Conservation (phyloP, 1,140 invertebrate species). For the Ladona fulva region DNA sequence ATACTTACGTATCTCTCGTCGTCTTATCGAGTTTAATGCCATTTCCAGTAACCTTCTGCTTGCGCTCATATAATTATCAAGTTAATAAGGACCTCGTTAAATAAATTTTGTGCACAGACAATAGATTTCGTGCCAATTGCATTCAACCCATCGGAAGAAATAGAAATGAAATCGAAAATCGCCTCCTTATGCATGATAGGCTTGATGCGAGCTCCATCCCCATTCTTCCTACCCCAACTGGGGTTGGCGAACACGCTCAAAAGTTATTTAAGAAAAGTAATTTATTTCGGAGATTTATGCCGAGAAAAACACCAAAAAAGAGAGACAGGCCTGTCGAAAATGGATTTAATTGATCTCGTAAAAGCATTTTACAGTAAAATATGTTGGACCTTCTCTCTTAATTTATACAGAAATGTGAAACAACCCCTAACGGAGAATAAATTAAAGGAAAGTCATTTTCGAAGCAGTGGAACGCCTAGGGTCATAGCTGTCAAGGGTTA, state of each 20-base stretch:
- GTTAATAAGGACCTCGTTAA: no score
- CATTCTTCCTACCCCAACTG: no score
- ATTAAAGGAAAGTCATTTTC: background rate
- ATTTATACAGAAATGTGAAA: conserved; percentile 3
- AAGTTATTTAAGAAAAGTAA: background rate
- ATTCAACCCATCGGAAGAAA: no score
- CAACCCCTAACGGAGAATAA: background rate
- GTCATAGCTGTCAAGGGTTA: background rate
- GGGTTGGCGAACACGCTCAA: background rate
- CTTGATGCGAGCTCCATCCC: no score
- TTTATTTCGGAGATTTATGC: background rate
- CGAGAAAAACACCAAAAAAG: background rate
- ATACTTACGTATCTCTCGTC: no score
- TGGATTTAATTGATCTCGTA: conserved; percentile 2
- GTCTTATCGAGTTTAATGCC: no score
- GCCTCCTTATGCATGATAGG: no score
- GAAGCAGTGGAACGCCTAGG: background rate
- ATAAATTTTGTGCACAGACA: no score
- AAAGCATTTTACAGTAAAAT: background rate
- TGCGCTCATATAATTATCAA: no score
- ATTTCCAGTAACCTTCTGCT: no score
- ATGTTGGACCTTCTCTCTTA: conserved; percentile 1
- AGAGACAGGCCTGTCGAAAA: background rate
- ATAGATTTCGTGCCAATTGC: no score
- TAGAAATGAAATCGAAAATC: no score